phyloP scores from a whole-genome alignment of 2,113 vertebrate species.

The Cranoglanis bouderius region DNA sequence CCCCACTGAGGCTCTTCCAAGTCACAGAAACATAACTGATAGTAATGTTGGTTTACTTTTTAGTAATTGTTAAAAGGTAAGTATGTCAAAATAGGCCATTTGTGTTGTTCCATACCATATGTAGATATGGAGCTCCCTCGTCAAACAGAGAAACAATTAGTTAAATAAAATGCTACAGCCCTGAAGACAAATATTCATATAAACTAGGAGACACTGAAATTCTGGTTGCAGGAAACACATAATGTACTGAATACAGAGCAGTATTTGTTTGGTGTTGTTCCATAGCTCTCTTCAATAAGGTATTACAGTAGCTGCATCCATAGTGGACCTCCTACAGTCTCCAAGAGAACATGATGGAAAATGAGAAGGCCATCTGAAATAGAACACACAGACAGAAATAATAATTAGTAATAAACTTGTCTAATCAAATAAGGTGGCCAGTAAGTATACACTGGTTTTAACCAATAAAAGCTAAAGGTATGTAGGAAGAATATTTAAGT shows the following conservation, averaged over 20 bases:
- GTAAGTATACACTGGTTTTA: not conserved
- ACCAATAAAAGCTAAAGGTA: not conserved
- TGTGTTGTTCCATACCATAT: not conserved
- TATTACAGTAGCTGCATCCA: constrained; percentile 2
- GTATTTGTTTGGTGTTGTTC: not conserved
- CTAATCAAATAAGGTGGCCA: not conserved
- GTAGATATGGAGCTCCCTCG: not conserved
- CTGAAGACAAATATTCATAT: not conserved
- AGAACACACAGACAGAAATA: constrained; percentile 25
- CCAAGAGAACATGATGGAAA: constrained; percentile 21
- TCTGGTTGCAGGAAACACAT: not conserved
- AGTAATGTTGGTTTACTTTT: not conserved
- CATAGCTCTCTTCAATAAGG: not conserved
- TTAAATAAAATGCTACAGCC: not conserved
- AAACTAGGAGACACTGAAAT: not conserved
- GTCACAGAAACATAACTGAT: not conserved
- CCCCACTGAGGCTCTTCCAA: not conserved
- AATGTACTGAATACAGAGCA: constrained; percentile 6
- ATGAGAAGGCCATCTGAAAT: constrained; percentile 28
- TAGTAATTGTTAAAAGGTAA: not conserved
- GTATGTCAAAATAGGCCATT: not conserved
- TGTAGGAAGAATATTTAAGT: not conserved
- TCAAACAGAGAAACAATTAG: not conserved
- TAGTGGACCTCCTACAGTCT: constrained; percentile 20
- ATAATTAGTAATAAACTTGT: not conserved